phyloP scores from a whole-genome alignment of 2,113 vertebrate species.

The Brachypodius melanocephalos region DNA sequence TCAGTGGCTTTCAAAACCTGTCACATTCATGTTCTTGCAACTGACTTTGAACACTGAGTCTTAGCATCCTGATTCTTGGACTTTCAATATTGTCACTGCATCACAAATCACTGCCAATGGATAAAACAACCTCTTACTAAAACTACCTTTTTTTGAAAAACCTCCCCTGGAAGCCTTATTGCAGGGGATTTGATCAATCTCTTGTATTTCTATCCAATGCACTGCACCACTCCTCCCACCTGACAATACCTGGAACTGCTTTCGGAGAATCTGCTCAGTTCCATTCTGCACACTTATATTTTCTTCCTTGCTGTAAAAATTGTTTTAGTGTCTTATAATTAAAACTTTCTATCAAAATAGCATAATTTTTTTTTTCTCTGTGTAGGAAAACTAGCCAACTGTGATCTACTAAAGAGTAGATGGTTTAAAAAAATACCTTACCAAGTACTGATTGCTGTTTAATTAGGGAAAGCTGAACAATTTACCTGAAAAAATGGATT shows the following conservation, averaged over 20 bases:
- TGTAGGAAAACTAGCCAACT: background rate
- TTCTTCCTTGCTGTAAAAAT: background rate
- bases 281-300: background rate
- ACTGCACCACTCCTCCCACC: background rate
- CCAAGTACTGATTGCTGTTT: background rate
- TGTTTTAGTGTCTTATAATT: background rate
- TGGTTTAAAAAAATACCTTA: background rate
- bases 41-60: background rate
- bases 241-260: constrained; percentile 3
- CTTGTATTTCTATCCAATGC: background rate
- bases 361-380: background rate
- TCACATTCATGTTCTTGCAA: background rate
- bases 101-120: background rate
- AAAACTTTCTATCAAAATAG: constrained; percentile 6
- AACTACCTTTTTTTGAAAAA: background rate
- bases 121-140: background rate
- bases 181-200: background rate
- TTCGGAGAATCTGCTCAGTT: background rate
- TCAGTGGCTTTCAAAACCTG: background rate
- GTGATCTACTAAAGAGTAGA: background rate
- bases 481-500: background rate
- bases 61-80: background rate
- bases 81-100: background rate
- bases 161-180: background rate
- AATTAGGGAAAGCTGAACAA: background rate